Conservation (phyloP, 2,888 invertebrate species). For the Ormyrus rosae region DNA sequence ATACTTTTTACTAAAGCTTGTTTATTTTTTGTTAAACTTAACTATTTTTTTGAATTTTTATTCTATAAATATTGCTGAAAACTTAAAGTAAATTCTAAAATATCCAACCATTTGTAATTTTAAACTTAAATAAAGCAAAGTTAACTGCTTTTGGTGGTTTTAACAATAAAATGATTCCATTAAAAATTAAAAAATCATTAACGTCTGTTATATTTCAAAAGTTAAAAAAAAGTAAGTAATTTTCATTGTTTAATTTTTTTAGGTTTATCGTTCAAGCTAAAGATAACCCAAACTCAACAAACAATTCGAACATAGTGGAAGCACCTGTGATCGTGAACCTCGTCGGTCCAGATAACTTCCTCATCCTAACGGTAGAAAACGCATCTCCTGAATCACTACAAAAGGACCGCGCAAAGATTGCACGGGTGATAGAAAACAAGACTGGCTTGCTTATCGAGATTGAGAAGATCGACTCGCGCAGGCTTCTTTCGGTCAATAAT, state of each 20-base stretch:
- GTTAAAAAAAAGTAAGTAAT: no score
- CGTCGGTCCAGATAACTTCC: conserved; percentile 85
- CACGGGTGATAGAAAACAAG: conserved; percentile 82
- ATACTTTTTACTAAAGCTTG: no score
- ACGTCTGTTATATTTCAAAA: no score
- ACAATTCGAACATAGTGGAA: conserved; percentile 81
- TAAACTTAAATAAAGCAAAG: no score
- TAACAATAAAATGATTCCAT: no score
- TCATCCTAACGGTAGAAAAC: conserved; percentile 87
- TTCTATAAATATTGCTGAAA: no score
- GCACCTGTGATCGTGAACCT: conserved; percentile 86
- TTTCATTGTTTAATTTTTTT: background rate
- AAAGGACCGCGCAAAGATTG: conserved; percentile 78
- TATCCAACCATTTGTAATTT: no score
- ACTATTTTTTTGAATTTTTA: no score
- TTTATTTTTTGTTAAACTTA: no score
- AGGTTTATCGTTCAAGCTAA: conserved; percentile 77
- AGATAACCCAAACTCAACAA: conserved; percentile 83
- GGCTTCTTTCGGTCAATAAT: conserved; percentile 85
- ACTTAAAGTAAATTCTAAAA: no score
- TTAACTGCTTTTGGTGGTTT: no score
- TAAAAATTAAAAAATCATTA: no score
- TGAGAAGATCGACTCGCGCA: conserved; percentile 88
- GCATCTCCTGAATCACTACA: conserved; percentile 84
- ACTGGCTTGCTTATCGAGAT: conserved; percentile 87